Percentiles rank a stretch among this genome's conserved stretches.
Conservation (phyloP, 1,140 invertebrate species). For the Monomorium pharaonis region DNA sequence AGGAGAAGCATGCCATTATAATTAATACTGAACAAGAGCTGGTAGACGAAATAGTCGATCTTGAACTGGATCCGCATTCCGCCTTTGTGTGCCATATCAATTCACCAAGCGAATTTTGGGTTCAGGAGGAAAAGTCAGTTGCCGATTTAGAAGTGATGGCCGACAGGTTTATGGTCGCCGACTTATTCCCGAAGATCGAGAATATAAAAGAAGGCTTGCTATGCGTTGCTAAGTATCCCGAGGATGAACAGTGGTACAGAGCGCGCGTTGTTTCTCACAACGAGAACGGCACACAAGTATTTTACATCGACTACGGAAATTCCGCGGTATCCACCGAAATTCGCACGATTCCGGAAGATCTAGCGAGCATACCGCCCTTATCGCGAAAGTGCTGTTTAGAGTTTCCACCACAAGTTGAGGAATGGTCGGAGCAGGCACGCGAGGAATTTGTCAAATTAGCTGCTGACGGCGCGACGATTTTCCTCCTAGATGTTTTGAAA, state of each 20-base stretch:
- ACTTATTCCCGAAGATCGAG: constrained; percentile 83
- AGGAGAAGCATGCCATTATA: constrained; percentile 84
- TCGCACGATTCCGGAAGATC: constrained; percentile 79
- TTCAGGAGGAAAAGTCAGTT: constrained; percentile 87
- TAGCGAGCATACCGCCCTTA: constrained; percentile 77
- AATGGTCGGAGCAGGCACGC: constrained; percentile 79
- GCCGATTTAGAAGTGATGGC: constrained; percentile 86
- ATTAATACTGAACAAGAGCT: constrained; percentile 80
- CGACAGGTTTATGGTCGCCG: constrained; percentile 85
- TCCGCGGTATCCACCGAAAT: constrained; percentile 77
- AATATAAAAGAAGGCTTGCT: constrained; percentile 85
- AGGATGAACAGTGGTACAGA: constrained; percentile 89
- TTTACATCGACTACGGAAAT: constrained; percentile 88
- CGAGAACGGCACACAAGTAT: constrained; percentile 80
- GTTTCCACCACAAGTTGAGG: constrained; percentile 67
- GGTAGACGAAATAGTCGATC: constrained; percentile 76
- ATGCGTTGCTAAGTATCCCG: constrained; percentile 88
- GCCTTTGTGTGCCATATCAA: constrained; percentile 86
- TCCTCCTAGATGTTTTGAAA: constrained; percentile 80
- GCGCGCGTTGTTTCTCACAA: constrained; percentile 80
- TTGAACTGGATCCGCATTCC: constrained; percentile 76
- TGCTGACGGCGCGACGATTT: constrained; percentile 79
- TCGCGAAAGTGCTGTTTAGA: constrained; percentile 81
- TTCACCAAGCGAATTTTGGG: constrained; percentile 87
- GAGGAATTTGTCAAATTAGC: constrained; percentile 75